Conservation (phyloP, 2,113 vertebrate genomes). For the Oplegnathus fasciatus region DNA sequence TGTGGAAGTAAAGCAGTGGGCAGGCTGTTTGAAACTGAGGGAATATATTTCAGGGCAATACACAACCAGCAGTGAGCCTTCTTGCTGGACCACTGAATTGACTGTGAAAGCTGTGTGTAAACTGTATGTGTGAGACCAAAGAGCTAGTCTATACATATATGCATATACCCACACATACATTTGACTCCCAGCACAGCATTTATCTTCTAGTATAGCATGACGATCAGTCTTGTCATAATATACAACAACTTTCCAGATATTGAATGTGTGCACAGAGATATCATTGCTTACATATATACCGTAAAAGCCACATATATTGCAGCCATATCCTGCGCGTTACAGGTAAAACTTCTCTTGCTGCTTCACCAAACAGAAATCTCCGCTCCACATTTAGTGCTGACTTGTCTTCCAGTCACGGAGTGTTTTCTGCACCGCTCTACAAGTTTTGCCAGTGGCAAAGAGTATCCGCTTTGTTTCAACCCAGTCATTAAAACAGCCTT, state of each 20-base stretch:
- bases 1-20: constrained; percentile 59
- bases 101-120: not conserved
- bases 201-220: not conserved
- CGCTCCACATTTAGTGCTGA: not conserved
- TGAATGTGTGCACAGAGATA: not conserved
- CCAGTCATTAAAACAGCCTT: constrained; percentile 52
- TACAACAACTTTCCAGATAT: not conserved
- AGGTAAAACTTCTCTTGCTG: not conserved
- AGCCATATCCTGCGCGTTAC: not conserved
- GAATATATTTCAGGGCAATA: constrained; percentile 52
- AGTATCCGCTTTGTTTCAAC: constrained; percentile 38
- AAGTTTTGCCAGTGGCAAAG: constrained; percentile 33
- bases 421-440: not conserved
- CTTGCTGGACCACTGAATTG: constrained; percentile 41
- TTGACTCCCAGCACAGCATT: no score
- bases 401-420: not conserved
- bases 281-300: not conserved
- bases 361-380: constrained; percentile 8
- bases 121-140: not conserved
- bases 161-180: not conserved
- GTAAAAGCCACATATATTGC: not conserved
- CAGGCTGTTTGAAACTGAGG: constrained; percentile 55
- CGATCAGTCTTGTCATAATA: not conserved
- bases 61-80: constrained; percentile 44
- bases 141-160: no score